Evolutionary conservation across 2,888 invertebrate species (phyloP), one percentile per base, ranked within the genome.

Genomic region (Euclidia mi): DNA sequence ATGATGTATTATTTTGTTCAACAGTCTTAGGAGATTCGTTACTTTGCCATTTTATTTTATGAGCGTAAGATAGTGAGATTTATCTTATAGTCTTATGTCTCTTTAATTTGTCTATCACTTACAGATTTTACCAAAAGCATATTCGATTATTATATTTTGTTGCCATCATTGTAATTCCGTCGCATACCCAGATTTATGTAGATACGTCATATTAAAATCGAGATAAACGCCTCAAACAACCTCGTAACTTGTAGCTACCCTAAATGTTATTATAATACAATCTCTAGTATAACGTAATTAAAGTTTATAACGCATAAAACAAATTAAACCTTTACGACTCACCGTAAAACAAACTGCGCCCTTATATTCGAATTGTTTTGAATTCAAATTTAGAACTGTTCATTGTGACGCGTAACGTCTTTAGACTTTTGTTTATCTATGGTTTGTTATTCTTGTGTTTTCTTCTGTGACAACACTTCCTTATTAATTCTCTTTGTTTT

Each of bases 301-400:
- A 79, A 79, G 42, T 79, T 82, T 79, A 79, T 75, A 65, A 71
- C 57, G 75, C 71, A 76, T 71, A 75, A 74, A 76, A 78, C 75
- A 73, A 80, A 80, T 83, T 79, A 78, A 81, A 78, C 71, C 60
- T 78, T 81, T 80, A 81, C 71, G 74, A 59, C 48, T 29, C 40
- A 15, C 29, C 61, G 62, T 79, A 76, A 73, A 79, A 71, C 65
- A 67, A 65, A 71, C 46, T 58, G 29, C 50, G 37, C 49, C 53
- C 60, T 70, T 66, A 63, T 63, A 65, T 65, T 70, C 58, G 52
- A 73, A 76, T 75, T 76, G 65, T 73, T 76, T 73, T 56, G 62
- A 63, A 64, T 74, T 68, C 58, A 56, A 52, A 64, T 57, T 49
- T 50, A 15, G 9, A 48, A 62, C 65, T 65, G 48, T 75, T 67